These are phyloP conservation scores for Ptilonorhynchus violaceus DNA, from an alignment of 2,113 vertebrate species.

Conservation along the genomic window DNA sequence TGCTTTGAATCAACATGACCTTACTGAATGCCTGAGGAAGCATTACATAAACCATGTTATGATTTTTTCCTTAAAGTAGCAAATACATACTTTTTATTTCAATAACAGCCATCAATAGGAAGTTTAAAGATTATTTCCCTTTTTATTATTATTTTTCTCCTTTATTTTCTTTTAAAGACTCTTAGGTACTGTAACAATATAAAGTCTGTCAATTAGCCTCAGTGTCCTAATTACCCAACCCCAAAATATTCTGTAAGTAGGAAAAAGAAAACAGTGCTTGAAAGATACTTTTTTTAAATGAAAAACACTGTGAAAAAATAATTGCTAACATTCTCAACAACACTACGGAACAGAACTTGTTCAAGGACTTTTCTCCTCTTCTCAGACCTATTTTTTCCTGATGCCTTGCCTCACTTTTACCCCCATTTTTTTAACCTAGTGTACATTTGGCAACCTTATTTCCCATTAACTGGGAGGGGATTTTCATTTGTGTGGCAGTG, in stretches of 20 bases:
- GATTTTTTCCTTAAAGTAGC: background rate
- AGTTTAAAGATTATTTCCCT: background rate
- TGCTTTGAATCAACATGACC: background rate
- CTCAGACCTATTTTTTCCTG: background rate
- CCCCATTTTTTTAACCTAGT: background rate
- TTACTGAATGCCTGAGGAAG: background rate
- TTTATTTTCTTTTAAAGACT: background rate
- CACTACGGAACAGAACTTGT: background rate
- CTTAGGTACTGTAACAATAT: background rate
- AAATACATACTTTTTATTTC: background rate
- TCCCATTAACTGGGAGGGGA: background rate
- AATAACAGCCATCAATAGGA: background rate
- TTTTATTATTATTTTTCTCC: background rate
- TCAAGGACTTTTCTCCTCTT: background rate
- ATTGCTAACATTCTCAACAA: background rate
- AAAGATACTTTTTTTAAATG: background rate
- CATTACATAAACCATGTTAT: background rate
- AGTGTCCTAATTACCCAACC: background rate
- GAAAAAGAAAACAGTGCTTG: background rate
- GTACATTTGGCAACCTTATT: background rate
- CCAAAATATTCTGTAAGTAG: background rate
- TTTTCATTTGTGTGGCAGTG: no score
- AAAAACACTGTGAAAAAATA: background rate
- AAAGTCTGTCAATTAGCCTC: background rate
- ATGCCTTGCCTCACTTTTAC: rapidly evolving